Base-by-base conservation (phyloP, 2,113 vertebrate genomes). In the Bostrychus sinensis region DNA sequence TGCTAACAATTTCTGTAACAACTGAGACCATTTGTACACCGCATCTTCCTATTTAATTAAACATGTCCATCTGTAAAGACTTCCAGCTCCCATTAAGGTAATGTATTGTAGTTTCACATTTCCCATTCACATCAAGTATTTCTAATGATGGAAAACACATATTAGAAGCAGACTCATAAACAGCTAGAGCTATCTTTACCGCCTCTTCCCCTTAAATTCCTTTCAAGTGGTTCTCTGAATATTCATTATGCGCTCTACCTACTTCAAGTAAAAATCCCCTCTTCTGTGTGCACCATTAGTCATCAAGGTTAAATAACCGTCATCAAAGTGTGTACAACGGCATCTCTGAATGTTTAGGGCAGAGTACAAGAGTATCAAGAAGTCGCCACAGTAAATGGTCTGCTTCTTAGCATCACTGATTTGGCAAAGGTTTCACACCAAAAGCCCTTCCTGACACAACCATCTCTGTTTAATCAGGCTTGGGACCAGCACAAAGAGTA, bases 211-310 rank as follows among this genome's bases (percentile, higher is more conserved):
- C 43, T 53, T 26, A 66, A 78, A 72, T 58, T 58, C 53, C 50
- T 77, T 81, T 85, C 56, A 86, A 74, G 80, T 80, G 36, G 41
- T 53, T 36, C 1, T 66, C 63, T 82, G 72, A 75, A 84, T 86
- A 79, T 81, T 84, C 63, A 84, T 84, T 4, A 74, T 66, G 25
- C 46, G 68, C 55, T 60, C 50, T 67, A 62, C 37, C 58, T 62
- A 61, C 73, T 73, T 65, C 8, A 65, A 62, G 56, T 60, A 60
- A 62, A 85, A 79, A 80, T 50, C 43, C 38, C n/a, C 37, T 36
- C 25, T 55, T 56, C 23, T 39, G 14, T n/a, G n/a, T 48, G 25
- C 34, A 5, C 54, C 59, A 66, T 3, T 14, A 66, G 1, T 64
- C 54, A 58, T 67, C 42, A 6, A 36, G 2, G 30, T 56, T 57